Evolutionary conservation across 1,140 invertebrate species (phyloP), one percentile per base, ranked within the genome.

Genomic region (Dendroctonus ponderosae): DNA sequence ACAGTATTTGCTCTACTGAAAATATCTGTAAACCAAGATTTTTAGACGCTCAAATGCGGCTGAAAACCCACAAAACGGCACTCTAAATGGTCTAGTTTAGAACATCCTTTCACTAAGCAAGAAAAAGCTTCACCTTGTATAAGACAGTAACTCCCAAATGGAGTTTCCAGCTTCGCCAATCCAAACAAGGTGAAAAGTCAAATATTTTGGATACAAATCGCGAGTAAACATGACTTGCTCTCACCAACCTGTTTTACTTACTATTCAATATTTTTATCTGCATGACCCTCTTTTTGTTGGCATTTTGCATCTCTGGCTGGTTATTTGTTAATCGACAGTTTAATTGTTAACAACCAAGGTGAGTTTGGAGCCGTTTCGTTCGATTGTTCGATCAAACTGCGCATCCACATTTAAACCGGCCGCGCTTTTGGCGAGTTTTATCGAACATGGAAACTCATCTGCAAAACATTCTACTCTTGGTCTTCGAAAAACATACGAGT

Each of bases 281-380:
- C 75, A 76, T 76, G 74, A 66, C 56, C 67, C 68, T 67, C 64
- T 71, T 72, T 74, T 70, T 69, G 69, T 72, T 75, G 66, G 76
- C 74, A 72, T 74, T 46, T 71, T 77, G 75, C 75, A 76, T 74
- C 66, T 60, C 40, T 76, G 74, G 76, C 74, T 77, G 74, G 67
- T 76, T 71, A 67, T 60, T 72, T 74, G 74, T 74, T 74, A 14
- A 15, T 59, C 12, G 15, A 59, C 7, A 11, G 12, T 46, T 38
- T 43, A 59, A 14, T 59, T 40, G 43, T 59, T 38, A 2, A 46
- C 44, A 44, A 59, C 11, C 56, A 46, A 44, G 39, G 39, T 59
- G 42, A 40, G 42, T 26, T 38, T 40, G 2, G 6, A 54, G 38
- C 11, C 40, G 12, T 54, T 9, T 40, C 26, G 3, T 26, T 38